A percentile compares a stretch with the other conserved stretches of the same genome.
Conservation (phyloP, 2,888 invertebrate species). For the Macaria liturata region DNA sequence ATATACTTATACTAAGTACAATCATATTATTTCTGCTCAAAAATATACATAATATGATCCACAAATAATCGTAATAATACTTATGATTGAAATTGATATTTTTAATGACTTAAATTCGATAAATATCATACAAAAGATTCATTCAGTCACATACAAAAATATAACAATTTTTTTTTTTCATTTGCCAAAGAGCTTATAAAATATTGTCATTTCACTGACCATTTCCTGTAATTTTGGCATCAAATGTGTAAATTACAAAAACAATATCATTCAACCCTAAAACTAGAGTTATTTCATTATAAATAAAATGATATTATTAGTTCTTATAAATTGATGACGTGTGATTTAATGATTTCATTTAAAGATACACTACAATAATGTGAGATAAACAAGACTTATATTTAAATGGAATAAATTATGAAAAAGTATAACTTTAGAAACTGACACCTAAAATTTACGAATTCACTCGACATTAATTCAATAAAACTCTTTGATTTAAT, state of each 20-base stretch:
- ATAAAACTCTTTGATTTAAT: too few relatives aligned
- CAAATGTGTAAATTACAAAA: slow-evolving; percentile 5
- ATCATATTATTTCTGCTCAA: slow-evolving; percentile 53
- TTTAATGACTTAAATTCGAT: slow-evolving; percentile 14
- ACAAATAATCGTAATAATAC: slow-evolving; percentile 40
- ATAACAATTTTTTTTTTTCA: slow-evolving; percentile 7
- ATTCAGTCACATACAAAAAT: slow-evolving; percentile 16
- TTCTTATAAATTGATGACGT: neutral
- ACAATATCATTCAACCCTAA: slow-evolving; percentile 16
- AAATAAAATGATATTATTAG: slow-evolving; percentile 3
- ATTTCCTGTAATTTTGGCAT: slow-evolving; percentile 1
- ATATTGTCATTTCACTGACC: neutral
- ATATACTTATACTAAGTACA: slow-evolving; percentile 33
- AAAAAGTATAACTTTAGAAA: slow-evolving; percentile 1
- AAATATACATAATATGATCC: slow-evolving; percentile 29
- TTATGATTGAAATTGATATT: slow-evolving; percentile 23
- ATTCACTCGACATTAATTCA: too few relatives aligned
- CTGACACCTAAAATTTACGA: too few relatives aligned
- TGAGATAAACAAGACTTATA: slow-evolving; percentile 12
- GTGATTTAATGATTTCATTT: neutral
- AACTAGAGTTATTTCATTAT: slow-evolving; percentile 6
- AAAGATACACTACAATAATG: slow-evolving; percentile 1
- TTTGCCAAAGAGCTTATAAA: slow-evolving; percentile 5
- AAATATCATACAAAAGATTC: slow-evolving; percentile 12
- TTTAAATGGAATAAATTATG: slow-evolving; percentile 18